Base-by-base conservation (phyloP, 2,797 vertebrate genomes). In the Bufotes viridis region DNA sequence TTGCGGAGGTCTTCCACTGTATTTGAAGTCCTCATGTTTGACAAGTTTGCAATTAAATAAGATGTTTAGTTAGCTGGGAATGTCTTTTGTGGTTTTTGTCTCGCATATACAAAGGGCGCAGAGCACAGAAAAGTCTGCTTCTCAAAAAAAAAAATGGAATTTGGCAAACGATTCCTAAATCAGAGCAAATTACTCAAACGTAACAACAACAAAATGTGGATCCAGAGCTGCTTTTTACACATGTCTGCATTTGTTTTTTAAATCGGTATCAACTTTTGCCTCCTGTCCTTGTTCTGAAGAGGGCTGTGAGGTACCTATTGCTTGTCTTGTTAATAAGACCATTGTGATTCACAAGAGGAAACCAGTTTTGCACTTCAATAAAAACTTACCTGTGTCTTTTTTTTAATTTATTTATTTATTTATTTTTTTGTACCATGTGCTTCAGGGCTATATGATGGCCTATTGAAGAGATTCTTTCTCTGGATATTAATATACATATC, bases 101-200 rank as follows among this genome's bases (percentile, higher is more conserved):
- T 93, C 90, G 80, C 78, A 89, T 91, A 89, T 90, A 90, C 89
- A 92, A 91, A 89, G 92, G 1, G 14, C 90, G 85, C 80, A 90
- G 1, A 91, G 87, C 88, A 72, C 18, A 79, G 74, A 63, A 65
- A 51, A 34, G 57, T 83, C 49, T 79, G 82, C 80, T 53, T 34
- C 58, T 60, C 61, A 53, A 79, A 63, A 34, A 22, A 42, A 74
- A 78, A 83, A 83, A 55, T 57, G 80, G 84, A 87, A 83, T 89
- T 89, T 89, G 79, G 80, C 84, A 89, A 89, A 86, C 10, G 55
- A 72, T 72, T 87, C 58, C 63, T 83, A 83, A 82, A 89, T 87
- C 81, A 29, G 80, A 70, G 78, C 84, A 86, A 72, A 87, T 89
- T 87, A 89, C 79, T 89, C 70, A 82, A 76, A 82, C 78, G 34